Evolutionary conservation across 2,888 invertebrate genomes (phyloP), one percentile per base, ranked within the genome.

Genomic region (Helobdella robusta): DNA sequence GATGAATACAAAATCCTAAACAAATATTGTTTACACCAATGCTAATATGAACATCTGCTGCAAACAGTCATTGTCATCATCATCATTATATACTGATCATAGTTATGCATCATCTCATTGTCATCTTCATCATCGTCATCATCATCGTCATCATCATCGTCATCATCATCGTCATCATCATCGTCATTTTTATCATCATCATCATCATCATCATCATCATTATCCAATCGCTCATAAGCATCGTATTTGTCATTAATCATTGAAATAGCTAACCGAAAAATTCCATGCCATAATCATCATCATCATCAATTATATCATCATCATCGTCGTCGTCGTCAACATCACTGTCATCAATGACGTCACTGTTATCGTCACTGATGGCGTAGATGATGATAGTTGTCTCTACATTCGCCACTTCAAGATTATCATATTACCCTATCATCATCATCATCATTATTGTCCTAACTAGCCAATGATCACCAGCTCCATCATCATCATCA

Each of bases 51-150:
- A n/a, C n/a, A n/a, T n/a, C n/a, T n/a, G n/a, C n/a, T n/a, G n/a
- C n/a, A n/a, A n/a, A n/a, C n/a, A 11, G n/a, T 40, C 44, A 40
- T 40, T n/a, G n/a, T 40, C 44, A 40, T 40, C 44, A 40, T 40
- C 44, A 40, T 40, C 44, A 40, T 40, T n/a, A 40, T 40, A 40
- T 40, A 11, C 11, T 40, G 11, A 40, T 40, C 44, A 40, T 40
- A 11, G n/a, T 40, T n/a, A 40, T 40, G 11, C 44, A 11, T 15
- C 15, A 25, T 25, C 3, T 20, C 18, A 52, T 50, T 25, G 52
- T 50, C 23, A 25, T 50, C 52, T 20, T 11, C 52, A 25, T 50
- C 52, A 50, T 50, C 52, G 52, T 50, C 52, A 50, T 50, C 52
- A 25, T 50, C 52, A 20, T 50, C 52, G 52, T 50, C 52, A 50